Conservation (phyloP, 1,140 invertebrate species). For the Spodoptera litura region DNA sequence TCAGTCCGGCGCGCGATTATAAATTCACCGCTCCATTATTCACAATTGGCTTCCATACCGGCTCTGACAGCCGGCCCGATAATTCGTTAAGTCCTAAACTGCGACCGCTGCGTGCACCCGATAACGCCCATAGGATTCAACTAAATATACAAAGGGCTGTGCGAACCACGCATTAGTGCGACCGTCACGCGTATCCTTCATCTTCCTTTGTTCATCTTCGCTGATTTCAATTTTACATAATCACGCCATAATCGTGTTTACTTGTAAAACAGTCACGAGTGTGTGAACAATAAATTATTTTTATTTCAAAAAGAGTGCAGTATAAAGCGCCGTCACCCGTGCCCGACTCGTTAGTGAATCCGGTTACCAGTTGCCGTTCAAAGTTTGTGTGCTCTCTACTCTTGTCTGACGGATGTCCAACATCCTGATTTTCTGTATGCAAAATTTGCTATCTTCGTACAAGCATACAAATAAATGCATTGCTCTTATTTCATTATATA, state of each 20-base stretch:
- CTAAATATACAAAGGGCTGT: slow-evolving; percentile 50
- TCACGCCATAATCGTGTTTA: slow-evolving; percentile 7
- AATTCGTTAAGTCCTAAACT: slow-evolving; percentile 77
- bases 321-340: slow-evolving; percentile 53
- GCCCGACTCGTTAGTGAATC: slow-evolving; percentile 73
- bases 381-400: slow-evolving; percentile 68
- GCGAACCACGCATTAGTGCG: slow-evolving; percentile 13
- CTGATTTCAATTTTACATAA: slow-evolving; percentile 6
- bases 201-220: slow-evolving; percentile 42
- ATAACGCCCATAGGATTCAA: slow-evolving; percentile 71
- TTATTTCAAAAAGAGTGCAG: slow-evolving; percentile 39
- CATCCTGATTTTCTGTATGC: slow-evolving; percentile 55
- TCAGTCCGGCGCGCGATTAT: slow-evolving; percentile 60
- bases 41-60: slow-evolving; percentile 72
- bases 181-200: slow-evolving; percentile 11
- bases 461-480: slow-evolving; percentile 3
- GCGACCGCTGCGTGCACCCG: slow-evolving; percentile 68
- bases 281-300: slow-evolving; percentile 36
- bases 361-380: slow-evolving; percentile 66
- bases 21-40: slow-evolving; percentile 75
- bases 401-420: slow-evolving; percentile 65
- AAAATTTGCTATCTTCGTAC: slow-evolving; percentile 31
- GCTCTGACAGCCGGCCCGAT: slow-evolving; percentile 67
- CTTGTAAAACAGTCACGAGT: not conserved
- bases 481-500: slow-evolving; percentile 32